Conservation (phyloP, 2,888 invertebrate species). For the Acleris literana region DNA sequence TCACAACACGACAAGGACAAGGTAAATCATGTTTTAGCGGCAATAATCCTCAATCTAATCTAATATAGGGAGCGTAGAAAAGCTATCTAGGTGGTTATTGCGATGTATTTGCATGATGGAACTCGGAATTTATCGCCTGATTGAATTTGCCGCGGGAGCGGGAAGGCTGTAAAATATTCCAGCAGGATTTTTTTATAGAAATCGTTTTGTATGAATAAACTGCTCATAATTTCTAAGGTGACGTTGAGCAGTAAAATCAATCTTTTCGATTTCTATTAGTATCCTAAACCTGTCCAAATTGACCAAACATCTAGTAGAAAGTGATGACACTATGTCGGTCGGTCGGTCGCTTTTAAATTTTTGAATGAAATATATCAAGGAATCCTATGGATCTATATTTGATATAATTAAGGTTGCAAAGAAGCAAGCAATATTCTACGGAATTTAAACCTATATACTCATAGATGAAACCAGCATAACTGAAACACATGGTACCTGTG, state of each 20-base stretch:
- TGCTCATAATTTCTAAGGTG: background rate
- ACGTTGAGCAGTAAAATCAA: too few relatives aligned
- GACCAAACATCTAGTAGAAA: too few relatives aligned
- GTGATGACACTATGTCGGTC: too few relatives aligned
- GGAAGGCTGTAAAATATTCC: constrained; percentile 15
- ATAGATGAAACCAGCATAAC: background rate
- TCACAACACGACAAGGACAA: too few relatives aligned
- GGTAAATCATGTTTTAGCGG: background rate
- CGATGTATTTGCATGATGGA: constrained; percentile 37
- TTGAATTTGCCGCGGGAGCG: constrained; percentile 19
- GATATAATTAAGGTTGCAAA: too few relatives aligned
- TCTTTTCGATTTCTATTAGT: too few relatives aligned
- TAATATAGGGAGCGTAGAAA: constrained; percentile 29
- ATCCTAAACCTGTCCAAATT: too few relatives aligned
- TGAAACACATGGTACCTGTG: constrained; percentile 22
- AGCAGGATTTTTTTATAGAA: background rate
- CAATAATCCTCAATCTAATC: constrained; percentile 24
- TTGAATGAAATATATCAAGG: too few relatives aligned
- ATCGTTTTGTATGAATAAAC: background rate
- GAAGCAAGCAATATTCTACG: too few relatives aligned
- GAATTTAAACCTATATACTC: background rate
- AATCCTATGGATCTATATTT: too few relatives aligned
- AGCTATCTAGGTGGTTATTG: constrained; percentile 36
- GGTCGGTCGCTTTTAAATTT: too few relatives aligned
- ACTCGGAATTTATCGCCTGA: constrained; percentile 6